A percentile compares a stretch with the other conserved stretches of the same genome.
Evolutionary conservation across 1,140 invertebrate genomes (phyloP).

Genomic region (Parasteatoda tepidariorum): DNA sequence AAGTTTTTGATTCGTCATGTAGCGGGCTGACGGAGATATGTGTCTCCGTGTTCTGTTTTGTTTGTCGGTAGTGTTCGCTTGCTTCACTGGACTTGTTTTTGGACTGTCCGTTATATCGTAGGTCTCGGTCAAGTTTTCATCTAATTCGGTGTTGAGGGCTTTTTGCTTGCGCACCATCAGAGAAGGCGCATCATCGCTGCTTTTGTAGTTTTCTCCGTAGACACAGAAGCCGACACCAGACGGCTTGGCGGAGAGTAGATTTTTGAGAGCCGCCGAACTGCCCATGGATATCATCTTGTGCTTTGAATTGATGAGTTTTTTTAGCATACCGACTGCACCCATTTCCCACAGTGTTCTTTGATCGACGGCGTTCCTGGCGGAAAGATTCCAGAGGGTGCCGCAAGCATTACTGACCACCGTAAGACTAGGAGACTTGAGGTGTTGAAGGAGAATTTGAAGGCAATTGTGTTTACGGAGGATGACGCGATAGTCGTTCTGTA

Average conservation of each 20-base stretch:
- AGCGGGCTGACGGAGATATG: constrained; percentile 26
- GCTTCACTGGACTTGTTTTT: constrained; percentile 66
- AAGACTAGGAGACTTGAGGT: constrained; percentile 91
- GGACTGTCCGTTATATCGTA: constrained; percentile 88
- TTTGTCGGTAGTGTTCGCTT: background rate
- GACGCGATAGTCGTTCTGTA: constrained; percentile 88
- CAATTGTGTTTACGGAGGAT: constrained; percentile 89
- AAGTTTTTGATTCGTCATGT: constrained; percentile 22
- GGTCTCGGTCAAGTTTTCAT: constrained; percentile 86
- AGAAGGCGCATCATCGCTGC: constrained; percentile 74
- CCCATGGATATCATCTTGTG: constrained; percentile 98
- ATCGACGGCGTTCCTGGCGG: constrained; percentile 87
- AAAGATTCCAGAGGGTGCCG: constrained; percentile 96
- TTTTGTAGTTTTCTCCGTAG: background rate
- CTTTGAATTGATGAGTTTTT: constrained; percentile 92
- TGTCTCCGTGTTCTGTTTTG: constrained; percentile 1
- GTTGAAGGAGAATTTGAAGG: constrained; percentile 88
- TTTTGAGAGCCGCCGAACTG: constrained; percentile 93
- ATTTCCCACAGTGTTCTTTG: constrained; percentile 91
- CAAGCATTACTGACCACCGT: constrained; percentile 97
- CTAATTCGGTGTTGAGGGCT: constrained; percentile 87
- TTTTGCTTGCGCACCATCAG: constrained; percentile 86
- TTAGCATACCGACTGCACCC: constrained; percentile 93
- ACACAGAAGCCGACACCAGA: constrained; percentile 65
- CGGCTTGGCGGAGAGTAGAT: constrained; percentile 84